These are phyloP conservation scores for Patella ulyssiponensis DNA, from an alignment of 2,888 invertebrate genomes.

Conservation along the genomic window DNA sequence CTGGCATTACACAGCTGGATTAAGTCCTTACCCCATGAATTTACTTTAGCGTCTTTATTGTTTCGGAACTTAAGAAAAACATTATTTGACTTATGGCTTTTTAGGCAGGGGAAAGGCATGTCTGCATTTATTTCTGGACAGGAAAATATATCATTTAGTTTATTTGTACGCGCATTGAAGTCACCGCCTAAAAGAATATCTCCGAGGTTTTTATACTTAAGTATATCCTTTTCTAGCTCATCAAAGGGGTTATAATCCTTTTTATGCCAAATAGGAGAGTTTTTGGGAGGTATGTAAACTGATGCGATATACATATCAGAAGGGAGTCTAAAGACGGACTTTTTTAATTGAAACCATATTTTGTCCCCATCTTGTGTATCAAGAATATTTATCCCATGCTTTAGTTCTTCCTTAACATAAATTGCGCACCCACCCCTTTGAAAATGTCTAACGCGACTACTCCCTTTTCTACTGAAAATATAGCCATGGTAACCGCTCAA, in stretches of 20 bases:
- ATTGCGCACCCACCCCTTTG: background rate
- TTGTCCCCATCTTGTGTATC: background rate
- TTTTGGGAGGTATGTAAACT: conserved; percentile 18
- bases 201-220: too few species aligned
- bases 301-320: conserved; percentile 25
- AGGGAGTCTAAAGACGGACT: conserved; percentile 19
- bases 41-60: conserved; percentile 13
- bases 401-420: background rate
- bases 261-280: conserved; percentile 17
- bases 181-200: conserved; percentile 11
- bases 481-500: too few species aligned
- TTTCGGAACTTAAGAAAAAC: background rate
- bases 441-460: too few species aligned
- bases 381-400: background rate
- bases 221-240: conserved; percentile 15
- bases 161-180: conserved; percentile 12
- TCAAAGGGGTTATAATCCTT: conserved; percentile 14
- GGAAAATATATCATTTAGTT: background rate
- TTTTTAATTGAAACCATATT: conserved; percentile 24
- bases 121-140: background rate
- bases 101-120: background rate
- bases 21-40: conserved; percentile 23
- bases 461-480: too few species aligned
- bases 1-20: conserved; percentile 23
- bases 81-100: background rate